Conservation (phyloP, 2,888 invertebrate species). For the Encarsia formosa region DNA sequence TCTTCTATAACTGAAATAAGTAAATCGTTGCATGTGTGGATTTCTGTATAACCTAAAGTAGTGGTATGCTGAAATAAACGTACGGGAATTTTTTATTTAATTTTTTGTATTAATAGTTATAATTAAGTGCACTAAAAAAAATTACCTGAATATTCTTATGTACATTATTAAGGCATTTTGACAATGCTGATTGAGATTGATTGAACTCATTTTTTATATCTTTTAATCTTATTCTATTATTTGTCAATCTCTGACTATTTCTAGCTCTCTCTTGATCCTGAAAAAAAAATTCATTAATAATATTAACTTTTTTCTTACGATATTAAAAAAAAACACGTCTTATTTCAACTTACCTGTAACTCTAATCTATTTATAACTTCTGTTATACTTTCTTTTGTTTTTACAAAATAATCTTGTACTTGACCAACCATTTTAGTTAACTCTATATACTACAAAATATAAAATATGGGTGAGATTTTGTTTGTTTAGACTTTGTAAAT, state of each 20-base stretch:
- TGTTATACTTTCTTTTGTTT: constrained; percentile 37
- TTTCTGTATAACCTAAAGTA: constrained; percentile 30
- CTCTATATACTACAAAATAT: constrained; percentile 37
- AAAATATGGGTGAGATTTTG: constrained; percentile 9
- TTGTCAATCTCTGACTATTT: constrained; percentile 37
- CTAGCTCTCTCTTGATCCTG: constrained; percentile 40
- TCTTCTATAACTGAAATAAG: constrained; percentile 39
- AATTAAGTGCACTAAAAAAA: not conserved
- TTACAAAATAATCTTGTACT: constrained; percentile 37
- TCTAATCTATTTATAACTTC: constrained; percentile 37
- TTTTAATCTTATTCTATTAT: constrained; percentile 39
- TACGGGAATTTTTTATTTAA: no score
- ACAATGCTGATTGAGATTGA: constrained; percentile 34
- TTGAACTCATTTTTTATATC: constrained; percentile 46
- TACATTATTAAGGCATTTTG: constrained; percentile 29
- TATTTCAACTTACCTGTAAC: constrained; percentile 34
- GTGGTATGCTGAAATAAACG: constrained; percentile 29
- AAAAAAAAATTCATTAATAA: constrained; percentile 16
- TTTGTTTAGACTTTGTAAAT: constrained; percentile 3
- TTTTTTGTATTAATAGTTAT: not conserved
- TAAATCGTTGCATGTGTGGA: constrained; percentile 34
- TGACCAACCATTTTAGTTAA: constrained; percentile 35
- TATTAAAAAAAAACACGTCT: not conserved
- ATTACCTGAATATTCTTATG: constrained; percentile 33
- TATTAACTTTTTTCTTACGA: not conserved